phyloP scores from a whole-genome alignment of 2,113 vertebrate genomes.

The Centropus bengalensis region DNA sequence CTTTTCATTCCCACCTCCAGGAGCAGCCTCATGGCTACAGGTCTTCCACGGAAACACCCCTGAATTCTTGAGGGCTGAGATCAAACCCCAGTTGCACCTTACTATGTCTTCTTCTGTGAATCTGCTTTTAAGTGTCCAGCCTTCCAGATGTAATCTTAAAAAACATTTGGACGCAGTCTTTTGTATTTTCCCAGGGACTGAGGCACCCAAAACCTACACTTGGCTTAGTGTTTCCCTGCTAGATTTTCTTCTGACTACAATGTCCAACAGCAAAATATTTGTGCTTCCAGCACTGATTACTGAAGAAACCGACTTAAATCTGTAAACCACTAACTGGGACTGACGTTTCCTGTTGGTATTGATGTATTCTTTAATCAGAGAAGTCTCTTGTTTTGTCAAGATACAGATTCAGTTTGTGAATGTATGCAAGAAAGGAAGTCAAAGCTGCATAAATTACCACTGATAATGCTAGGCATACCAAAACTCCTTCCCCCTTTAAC shows the following conservation, averaged over 20 bases:
- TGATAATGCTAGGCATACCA: background rate
- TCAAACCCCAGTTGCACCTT: background rate
- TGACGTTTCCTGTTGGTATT: background rate
- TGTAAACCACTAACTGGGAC: background rate
- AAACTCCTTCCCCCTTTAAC: background rate
- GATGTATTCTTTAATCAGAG: background rate
- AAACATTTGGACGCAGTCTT: background rate
- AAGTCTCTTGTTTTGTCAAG: background rate
- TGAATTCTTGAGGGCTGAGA: background rate
- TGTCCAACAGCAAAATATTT: background rate
- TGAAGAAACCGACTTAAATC: background rate
- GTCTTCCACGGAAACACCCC: background rate
- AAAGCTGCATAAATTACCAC: background rate
- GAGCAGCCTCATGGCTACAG: background rate
- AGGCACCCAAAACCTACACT: background rate
- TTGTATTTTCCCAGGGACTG: background rate
- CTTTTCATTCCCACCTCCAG: background rate
- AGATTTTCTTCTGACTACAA: background rate
- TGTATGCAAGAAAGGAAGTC: background rate
- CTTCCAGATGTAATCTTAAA: background rate
- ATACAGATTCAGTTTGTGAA: background rate
- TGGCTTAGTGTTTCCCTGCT: background rate
- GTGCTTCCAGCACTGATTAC: background rate
- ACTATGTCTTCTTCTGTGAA: background rate
- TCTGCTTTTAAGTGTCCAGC: background rate